Conservation (phyloP, 2,888 invertebrate species). For the Drosophila melanocephala region DNA sequence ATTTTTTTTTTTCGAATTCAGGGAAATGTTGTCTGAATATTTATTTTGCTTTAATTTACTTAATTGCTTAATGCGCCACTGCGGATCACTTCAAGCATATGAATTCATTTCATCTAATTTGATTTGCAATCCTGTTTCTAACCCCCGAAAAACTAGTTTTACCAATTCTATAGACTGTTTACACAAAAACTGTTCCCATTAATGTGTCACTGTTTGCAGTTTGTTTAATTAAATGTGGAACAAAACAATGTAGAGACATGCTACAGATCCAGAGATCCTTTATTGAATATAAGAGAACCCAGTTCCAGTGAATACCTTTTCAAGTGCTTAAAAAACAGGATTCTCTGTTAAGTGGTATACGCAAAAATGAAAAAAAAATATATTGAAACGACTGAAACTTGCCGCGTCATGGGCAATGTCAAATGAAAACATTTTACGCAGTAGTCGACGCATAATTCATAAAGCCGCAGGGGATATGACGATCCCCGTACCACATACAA, state of each 20-base stretch:
- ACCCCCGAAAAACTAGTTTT: slow-evolving; percentile 46
- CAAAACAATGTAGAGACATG: slow-evolving; percentile 41
- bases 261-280: slow-evolving; percentile 48
- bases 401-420: slow-evolving; percentile 56
- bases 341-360: slow-evolving; percentile 26
- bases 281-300: slow-evolving; percentile 28
- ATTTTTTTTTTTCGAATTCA: not conserved
- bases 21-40: slow-evolving; percentile 48
- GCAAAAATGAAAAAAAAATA: slow-evolving; percentile 8
- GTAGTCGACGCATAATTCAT: slow-evolving; percentile 69
- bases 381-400: slow-evolving; percentile 21
- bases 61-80: slow-evolving; percentile 59
- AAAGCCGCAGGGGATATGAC: slow-evolving; percentile 68
- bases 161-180: slow-evolving; percentile 10
- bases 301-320: slow-evolving; percentile 65
- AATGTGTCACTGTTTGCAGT: slow-evolving; percentile 67
- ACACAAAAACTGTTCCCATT: slow-evolving; percentile 30
- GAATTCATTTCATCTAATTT: slow-evolving; percentile 39
- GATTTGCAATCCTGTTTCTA: slow-evolving; percentile 32
- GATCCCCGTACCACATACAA: slow-evolving; percentile 36
- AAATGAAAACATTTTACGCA: slow-evolving; percentile 65
- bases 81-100: slow-evolving; percentile 53
- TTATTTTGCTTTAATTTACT: slow-evolving; percentile 50
- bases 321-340: slow-evolving; percentile 61
- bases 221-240: slow-evolving; percentile 73